Base-by-base conservation (phyloP, 2,888 invertebrate species). In the Parapristionchus giblindavisi region DNA sequence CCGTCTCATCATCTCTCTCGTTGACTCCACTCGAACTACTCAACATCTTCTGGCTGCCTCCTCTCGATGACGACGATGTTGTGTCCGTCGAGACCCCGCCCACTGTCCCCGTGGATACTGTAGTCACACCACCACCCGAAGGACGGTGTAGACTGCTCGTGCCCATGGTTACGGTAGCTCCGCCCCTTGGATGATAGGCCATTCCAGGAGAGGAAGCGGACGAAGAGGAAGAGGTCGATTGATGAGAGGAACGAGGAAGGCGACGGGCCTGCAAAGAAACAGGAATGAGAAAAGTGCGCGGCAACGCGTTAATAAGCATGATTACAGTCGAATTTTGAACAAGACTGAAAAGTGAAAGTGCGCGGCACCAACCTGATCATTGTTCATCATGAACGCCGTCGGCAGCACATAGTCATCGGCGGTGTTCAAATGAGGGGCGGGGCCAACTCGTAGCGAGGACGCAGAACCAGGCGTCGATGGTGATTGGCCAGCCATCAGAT, bases 321-420 rank as follows among this genome's bases (percentile, higher is more conserved):
- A 8, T n/a, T 56, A 6, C 8, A 56, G n/a, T 24, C 29, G 11
- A 4, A 17, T 6, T 1, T n/a, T n/a, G n/a, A n/a, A n/a, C n/a
- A n/a, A n/a, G n/a, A n/a, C 2, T 65, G 11, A 40, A 65, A 14
- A 24, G 40, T 43, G 3, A 3, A 24, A 48, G 17, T 14, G 17
- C 21, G 4, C 21, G 11, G 14, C 58, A 29, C 61, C 29, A 0
- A 61, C 36, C 36, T 24, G 29, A n/a, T 32, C 48, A 43, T 43
- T 40, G 2, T 43, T 43, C 8, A 29, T n/a, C n/a, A n/a, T n/a
- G n/a, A 84, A 78, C 5, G 85, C 86, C 21, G 85, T 77, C 40
- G 79, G 77, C 11, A 83, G 75, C 24, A 86, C 86, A 75, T 86
- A 86, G 71, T 85, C 85, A 65, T 86, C 86, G 43, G 79, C 75